A percentile compares a stretch with the other conserved stretches of the same genome.
Conservation (phyloP, 2,113 vertebrate genomes). For the Lucifuga dentata region DNA sequence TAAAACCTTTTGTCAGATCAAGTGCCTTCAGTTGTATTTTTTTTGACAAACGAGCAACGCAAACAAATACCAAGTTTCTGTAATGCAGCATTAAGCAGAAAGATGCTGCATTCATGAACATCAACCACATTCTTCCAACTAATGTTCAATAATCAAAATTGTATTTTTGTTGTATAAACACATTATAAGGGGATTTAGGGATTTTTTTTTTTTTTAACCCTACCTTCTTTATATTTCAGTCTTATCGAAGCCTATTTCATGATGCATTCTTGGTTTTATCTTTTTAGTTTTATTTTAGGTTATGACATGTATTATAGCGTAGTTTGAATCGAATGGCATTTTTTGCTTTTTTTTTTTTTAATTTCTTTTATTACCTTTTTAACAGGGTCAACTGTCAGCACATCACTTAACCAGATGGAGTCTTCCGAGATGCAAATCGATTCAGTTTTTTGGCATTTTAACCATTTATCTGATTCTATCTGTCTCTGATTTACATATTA, state of each 20-base stretch:
- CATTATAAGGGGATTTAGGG: constrained; percentile 75
- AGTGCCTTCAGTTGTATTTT: constrained; percentile 83
- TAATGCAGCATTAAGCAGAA: constrained; percentile 47
- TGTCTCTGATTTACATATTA: constrained; percentile 55
- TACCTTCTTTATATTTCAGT: constrained; percentile 83
- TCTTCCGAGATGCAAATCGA: constrained; percentile 28
- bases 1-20: constrained; percentile 80
- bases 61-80: constrained; percentile 65
- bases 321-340: constrained; percentile 72
- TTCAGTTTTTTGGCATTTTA: constrained; percentile 31
- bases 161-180: constrained; percentile 80
- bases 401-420: constrained; percentile 42
- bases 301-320: constrained; percentile 72
- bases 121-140: constrained; percentile 79
- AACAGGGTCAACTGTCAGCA: constrained; percentile 61
- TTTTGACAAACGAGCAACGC: constrained; percentile 58
- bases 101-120: constrained; percentile 35
- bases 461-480: constrained; percentile 41
- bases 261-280: constrained; percentile 77
- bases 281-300: constrained; percentile 76
- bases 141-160: constrained; percentile 82
- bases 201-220: constrained; percentile 57
- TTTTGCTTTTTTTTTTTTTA: constrained; percentile 64
- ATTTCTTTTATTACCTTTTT: constrained; percentile 56
- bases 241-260: constrained; percentile 90